Conservation (phyloP, 2,797 vertebrate species). For the Anguilla megastoma region DNA sequence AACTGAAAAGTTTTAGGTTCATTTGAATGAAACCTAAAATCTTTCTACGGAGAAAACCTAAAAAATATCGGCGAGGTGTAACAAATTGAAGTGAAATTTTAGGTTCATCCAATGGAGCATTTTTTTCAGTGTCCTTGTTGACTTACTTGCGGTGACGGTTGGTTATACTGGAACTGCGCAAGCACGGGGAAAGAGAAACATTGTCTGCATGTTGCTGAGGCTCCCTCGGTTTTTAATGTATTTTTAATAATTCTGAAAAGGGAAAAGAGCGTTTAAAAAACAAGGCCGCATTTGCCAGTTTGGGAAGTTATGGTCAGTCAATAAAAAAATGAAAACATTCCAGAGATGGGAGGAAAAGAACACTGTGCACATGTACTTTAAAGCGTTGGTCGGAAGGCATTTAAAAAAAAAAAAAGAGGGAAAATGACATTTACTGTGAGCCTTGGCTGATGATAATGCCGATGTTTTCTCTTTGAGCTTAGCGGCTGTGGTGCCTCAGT, state of each 20-base stretch:
- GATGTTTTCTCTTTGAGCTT: not conserved
- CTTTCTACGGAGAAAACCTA: not conserved
- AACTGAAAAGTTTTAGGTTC: too few relatives aligned
- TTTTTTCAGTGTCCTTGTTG: not conserved
- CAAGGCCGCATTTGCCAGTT: conserved; percentile 3
- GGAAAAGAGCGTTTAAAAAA: conserved; percentile 7
- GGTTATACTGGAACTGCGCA: not conserved
- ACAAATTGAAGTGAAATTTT: not conserved
- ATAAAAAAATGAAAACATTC: conserved; percentile 13
- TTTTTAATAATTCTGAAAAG: conserved; percentile 9
- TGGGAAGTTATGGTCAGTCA: not conserved
- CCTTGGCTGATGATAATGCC: not conserved
- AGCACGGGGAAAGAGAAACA: conserved; percentile 2
- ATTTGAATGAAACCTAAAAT: too few relatives aligned
- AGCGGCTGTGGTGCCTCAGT: not conserved
- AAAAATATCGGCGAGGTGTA: not conserved
- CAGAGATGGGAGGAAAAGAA: not conserved
- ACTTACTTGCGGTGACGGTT: conserved; percentile 16
- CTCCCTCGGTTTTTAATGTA: not conserved
- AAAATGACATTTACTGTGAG: conserved; percentile 16
- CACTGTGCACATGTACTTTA: not conserved
- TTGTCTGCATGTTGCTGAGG: conserved; percentile 12
- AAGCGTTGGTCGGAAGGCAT: not conserved
- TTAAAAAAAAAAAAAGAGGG: not conserved
- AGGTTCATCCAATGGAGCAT: not conserved